Evolutionary conservation across 92 coral and sea anemone species (phyloP).

Genomic region (Scolanthus callimorphus): DNA sequence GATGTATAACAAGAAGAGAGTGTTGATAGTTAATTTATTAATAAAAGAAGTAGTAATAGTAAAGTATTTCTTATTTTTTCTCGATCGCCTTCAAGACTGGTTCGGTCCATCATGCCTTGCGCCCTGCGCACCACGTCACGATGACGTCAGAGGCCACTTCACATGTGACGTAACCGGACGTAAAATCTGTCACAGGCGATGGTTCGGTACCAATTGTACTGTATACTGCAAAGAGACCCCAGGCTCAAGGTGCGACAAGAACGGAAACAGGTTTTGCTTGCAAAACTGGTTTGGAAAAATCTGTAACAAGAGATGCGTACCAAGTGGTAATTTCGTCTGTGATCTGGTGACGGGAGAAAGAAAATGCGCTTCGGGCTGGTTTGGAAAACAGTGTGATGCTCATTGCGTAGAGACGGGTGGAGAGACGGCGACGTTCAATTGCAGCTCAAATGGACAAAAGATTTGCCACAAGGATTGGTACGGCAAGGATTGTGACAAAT

Average conservation of each 20-base stretch:
- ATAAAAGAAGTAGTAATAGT: no score
- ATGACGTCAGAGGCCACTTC: not conserved
- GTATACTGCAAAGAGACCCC: not conserved
- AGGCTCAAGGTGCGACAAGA: not conserved
- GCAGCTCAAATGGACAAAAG: not conserved
- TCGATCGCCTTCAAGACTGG: not conserved
- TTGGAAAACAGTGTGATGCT: not conserved
- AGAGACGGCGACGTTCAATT: not conserved
- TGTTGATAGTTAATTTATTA: no score
- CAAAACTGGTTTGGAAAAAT: not conserved
- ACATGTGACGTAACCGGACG: conserved; percentile 2
- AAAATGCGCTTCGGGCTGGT: not conserved
- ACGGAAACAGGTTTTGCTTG: not conserved
- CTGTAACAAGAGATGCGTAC: not conserved
- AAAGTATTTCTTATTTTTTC: not conserved
- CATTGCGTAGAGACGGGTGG: not conserved
- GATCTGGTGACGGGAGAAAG: not conserved
- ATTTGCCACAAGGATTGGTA: conserved; percentile 1
- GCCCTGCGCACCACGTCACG: conserved; percentile 1
- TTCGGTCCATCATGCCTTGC: not conserved
- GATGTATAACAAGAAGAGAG: no score
- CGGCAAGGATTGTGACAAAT: not conserved
- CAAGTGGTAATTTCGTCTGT: not conserved
- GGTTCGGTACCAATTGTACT: not conserved
- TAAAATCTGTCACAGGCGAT: not conserved